Conservation (phyloP, 1,140 invertebrate genomes). For the Mylabris phalerata region DNA sequence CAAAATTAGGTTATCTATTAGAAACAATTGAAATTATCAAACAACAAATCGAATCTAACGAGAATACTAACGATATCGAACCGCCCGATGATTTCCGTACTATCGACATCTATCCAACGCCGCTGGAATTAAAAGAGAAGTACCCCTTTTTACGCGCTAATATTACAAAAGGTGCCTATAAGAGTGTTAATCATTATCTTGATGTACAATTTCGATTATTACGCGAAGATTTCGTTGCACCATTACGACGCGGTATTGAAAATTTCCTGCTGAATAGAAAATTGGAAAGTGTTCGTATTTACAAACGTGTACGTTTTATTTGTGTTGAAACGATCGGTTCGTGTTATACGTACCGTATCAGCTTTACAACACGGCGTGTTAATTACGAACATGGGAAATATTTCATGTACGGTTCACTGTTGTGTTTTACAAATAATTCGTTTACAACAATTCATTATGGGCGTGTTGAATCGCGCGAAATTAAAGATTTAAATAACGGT, state of each 20-base stretch:
- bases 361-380: slow-evolving; percentile 25
- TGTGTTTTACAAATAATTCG: slow-evolving; percentile 61
- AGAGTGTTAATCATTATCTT: slow-evolving; percentile 62
- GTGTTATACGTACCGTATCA: slow-evolving; percentile 21
- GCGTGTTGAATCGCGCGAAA: slow-evolving; percentile 54
- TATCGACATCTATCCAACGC: slow-evolving; percentile 43
- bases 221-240: slow-evolving; percentile 63
- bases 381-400: slow-evolving; percentile 46
- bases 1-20: slow-evolving; percentile 35
- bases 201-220: slow-evolving; percentile 70
- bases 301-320: slow-evolving; percentile 25
- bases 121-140: slow-evolving; percentile 34
- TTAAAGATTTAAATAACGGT: slow-evolving; percentile 43
- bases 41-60: neutral
- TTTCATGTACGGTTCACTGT: slow-evolving; percentile 64
- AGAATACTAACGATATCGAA: slow-evolving; percentile 27
- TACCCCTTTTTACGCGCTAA: slow-evolving; percentile 40
- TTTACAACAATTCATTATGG: slow-evolving; percentile 62
- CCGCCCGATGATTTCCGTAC: slow-evolving; percentile 45
- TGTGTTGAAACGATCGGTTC: slow-evolving; percentile 13
- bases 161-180: slow-evolving; percentile 54
- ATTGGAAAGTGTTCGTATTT: slow-evolving; percentile 33
- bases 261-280: slow-evolving; percentile 29
- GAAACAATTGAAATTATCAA: slow-evolving; percentile 28
- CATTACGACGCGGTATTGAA: slow-evolving; percentile 51